Percentiles rank a stretch among this genome's conserved stretches.
Evolutionary conservation across 2,797 vertebrate species (phyloP).

Genomic region (Catamblyrhynchus diadema): DNA sequence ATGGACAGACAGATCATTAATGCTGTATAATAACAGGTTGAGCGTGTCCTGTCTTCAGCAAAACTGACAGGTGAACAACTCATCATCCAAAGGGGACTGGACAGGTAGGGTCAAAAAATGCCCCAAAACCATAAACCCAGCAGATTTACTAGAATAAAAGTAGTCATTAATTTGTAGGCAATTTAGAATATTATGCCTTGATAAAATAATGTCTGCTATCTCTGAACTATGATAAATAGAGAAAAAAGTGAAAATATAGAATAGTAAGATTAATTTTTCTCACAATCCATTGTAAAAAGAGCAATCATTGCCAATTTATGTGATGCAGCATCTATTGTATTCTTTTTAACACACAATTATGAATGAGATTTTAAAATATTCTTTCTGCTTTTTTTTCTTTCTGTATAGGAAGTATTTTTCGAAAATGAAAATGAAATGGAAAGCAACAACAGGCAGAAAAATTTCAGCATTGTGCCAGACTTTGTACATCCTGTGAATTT

Average conservation of each 20-base stretch:
- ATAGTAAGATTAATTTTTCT: neutral
- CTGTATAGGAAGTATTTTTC: neutral
- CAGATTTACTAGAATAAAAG: neutral
- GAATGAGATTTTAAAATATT: neutral
- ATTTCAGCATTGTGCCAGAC: neutral
- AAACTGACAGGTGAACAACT: neutral
- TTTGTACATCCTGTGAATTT: neutral
- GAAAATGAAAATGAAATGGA: neutral
- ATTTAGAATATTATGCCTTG: neutral
- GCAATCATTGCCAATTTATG: neutral
- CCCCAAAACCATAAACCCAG: neutral
- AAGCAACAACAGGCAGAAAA: neutral
- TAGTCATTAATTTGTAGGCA: neutral
- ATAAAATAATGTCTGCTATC: neutral
- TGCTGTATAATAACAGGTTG: neutral
- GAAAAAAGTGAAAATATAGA: neutral
- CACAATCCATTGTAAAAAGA: neutral
- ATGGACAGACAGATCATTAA: conserved; percentile 6
- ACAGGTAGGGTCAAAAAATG: neutral
- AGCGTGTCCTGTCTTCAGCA: neutral
- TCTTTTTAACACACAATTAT: neutral
- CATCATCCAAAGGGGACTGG: neutral
- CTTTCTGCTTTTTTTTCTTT: neutral
- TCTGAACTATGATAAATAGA: neutral
- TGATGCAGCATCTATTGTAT: neutral